Evolutionary conservation across 2,113 vertebrate genomes (phyloP), one percentile per base, ranked within the genome.

Genomic region (Arizona elegans): DNA sequence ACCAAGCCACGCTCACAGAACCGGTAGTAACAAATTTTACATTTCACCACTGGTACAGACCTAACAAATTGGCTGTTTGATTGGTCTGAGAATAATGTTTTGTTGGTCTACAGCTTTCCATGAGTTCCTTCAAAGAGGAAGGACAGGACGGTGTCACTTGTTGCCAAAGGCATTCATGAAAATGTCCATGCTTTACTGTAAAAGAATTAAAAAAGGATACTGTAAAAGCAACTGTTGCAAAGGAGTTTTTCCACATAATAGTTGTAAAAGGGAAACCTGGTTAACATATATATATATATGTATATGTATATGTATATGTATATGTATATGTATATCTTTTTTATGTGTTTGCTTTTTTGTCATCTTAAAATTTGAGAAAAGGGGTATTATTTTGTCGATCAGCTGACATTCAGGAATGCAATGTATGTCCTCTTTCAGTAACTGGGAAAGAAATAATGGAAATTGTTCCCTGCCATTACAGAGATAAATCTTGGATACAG

Each of bases 401-500:
- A n/a, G 3, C 7, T 33, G 58, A 7, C 50, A 19, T 10, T 56
- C 1, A 2, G 89, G 50, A 6, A 24, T 92, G 23, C 6, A 23
- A 4, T 24, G 19, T 38, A 91, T 55, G 29, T 10, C 29, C 8
- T 55, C 12, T 47, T 91, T 91, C 1, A 29, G 11, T 90, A 81
- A 81, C 53, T 91, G n/a, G 4, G 47, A 62, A 24, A 54, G 59
- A 92, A 23, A 2, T 92, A 38, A 91, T n/a, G 5, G 26, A 33
- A 11, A 1, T 21, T 0, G 0, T 1, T 92, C 29, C 94, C 87
- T 95, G 12, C 26, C 91, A 0, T 93, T 95, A 0, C 93, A 99
- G 99, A 95, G 96, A 97, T 0, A 97, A 98, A 93, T 96, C 97
- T 52, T 99, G 99, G 99, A 99, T 99, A 89, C 97, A 98, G 95